Evolutionary conservation across 2,797 vertebrate species (phyloP).

Genomic region (Lagorchestes hirsutus): DNA sequence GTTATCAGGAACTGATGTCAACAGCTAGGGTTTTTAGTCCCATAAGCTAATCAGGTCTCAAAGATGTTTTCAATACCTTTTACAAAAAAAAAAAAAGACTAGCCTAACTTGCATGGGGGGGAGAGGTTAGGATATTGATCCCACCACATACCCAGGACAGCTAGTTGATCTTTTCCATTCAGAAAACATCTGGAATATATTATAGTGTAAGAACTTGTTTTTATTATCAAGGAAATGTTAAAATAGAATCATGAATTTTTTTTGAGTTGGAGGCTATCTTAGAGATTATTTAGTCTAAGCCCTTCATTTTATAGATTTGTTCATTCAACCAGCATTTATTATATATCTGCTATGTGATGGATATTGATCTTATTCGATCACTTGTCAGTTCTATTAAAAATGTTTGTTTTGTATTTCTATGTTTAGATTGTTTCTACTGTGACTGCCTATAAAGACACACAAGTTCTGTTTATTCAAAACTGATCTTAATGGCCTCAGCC

Average conservation of each 20-base stretch:
- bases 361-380: background rate
- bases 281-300: background rate
- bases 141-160: background rate
- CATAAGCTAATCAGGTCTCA: background rate
- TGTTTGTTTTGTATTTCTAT: background rate
- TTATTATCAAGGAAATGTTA: background rate
- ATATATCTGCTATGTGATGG: background rate
- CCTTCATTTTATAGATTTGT: background rate
- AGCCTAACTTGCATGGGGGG: background rate
- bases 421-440: background rate
- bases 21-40: background rate
- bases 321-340: background rate
- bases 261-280: background rate
- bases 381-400: background rate
- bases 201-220: background rate
- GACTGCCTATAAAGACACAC: background rate
- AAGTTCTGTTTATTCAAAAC: background rate
- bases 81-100: background rate
- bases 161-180: background rate
- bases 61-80: background rate
- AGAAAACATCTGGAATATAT: background rate
- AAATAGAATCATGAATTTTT: background rate
- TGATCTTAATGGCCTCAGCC: background rate
- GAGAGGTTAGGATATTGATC: background rate
- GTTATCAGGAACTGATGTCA: background rate